These are phyloP conservation scores for Achroia grisella DNA, from an alignment of 1,140 invertebrate species.

Conservation along the genomic window DNA sequence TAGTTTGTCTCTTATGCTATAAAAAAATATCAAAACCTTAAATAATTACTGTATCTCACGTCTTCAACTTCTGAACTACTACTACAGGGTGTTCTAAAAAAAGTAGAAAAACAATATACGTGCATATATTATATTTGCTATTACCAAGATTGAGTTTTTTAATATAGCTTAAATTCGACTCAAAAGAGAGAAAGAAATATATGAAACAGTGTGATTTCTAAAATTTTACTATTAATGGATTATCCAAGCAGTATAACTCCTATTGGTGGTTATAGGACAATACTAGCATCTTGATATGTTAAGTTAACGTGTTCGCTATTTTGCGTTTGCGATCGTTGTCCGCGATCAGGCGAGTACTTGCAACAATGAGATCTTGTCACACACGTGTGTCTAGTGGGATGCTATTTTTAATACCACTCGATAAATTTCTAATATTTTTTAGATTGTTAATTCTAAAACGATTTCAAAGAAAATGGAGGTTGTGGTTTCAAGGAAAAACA, in stretches of 20 bases:
- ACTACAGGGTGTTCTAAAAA: no score
- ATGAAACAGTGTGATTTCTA: no score
- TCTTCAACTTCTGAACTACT: no score
- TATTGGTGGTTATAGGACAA: not conserved
- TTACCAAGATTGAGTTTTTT: no score
- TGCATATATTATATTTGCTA: no score
- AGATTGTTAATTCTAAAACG: not conserved
- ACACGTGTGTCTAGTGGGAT: constrained; percentile 27
- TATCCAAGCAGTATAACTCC: not conserved
- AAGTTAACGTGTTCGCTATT: constrained; percentile 30
- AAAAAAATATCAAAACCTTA: no score
- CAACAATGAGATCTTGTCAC: constrained; percentile 54
- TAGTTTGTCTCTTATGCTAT: no score
- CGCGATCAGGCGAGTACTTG: constrained; percentile 22
- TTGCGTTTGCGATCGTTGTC: constrained; percentile 26
- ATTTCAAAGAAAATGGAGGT: not conserved
- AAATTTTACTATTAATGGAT: constrained; percentile 8
- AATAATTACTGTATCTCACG: no score
- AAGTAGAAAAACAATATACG: no score
- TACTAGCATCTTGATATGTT: constrained; percentile 26
- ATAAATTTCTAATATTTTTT: not conserved
- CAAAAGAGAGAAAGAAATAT: no score
- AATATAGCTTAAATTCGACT: no score
- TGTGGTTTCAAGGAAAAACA: not conserved
- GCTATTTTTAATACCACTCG: constrained; percentile 17